These are phyloP conservation scores for Phocoena phocoena DNA, from an alignment of 2,113 vertebrate genomes.

Conservation along the genomic window DNA sequence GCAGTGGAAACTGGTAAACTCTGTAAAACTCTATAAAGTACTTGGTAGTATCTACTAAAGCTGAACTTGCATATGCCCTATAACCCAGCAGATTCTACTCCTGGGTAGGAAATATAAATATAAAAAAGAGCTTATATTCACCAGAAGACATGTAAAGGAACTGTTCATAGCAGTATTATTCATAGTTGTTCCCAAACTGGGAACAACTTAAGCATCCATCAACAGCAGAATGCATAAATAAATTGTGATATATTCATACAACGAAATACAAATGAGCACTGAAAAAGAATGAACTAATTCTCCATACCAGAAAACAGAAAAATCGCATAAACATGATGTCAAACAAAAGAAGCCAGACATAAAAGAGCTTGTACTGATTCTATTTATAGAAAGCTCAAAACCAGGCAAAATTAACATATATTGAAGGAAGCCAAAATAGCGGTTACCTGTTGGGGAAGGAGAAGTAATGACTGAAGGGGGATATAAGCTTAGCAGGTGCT, in stretches of 20 bases:
- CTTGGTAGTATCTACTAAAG: neutral
- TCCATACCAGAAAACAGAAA: neutral
- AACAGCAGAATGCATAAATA: neutral
- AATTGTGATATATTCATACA: neutral
- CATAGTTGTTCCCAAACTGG: neutral
- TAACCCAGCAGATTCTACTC: constrained; percentile 17
- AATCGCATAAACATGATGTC: neutral
- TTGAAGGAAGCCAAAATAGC: neutral
- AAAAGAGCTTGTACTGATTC: neutral
- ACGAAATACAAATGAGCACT: neutral
- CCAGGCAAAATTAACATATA: neutral
- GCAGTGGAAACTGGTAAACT: neutral
- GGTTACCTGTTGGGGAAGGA: neutral
- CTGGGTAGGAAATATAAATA: neutral
- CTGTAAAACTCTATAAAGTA: neutral
- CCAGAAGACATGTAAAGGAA: constrained; percentile 1
- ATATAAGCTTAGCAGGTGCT: neutral
- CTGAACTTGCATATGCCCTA: neutral
- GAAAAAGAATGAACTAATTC: constrained; percentile 28
- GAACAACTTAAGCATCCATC: neutral
- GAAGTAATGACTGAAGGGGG: neutral
- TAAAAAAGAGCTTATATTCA: neutral
- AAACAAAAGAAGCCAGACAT: constrained; percentile 12
- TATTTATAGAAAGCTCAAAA: neutral
- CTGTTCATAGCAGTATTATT: neutral